Base-by-base conservation (phyloP, 2,113 vertebrate species). In the Lutjanus erythropterus region DNA sequence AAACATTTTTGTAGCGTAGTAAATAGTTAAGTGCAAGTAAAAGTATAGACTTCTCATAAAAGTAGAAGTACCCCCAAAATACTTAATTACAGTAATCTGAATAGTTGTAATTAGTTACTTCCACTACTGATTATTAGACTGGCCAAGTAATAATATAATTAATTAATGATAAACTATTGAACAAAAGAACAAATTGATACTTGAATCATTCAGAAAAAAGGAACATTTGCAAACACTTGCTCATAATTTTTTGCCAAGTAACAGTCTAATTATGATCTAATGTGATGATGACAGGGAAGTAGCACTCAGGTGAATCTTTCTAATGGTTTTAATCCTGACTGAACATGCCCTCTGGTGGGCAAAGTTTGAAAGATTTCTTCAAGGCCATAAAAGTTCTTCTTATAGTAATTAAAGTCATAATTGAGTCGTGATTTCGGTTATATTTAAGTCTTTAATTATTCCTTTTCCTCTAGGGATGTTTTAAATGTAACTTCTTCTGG, bases 271-370 rank as follows among this genome's bases (percentile, higher is more conserved):
- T 29, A 18, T 5, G 27, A 44, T 25, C 16, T 19, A 33, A 5
- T 9, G 35, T 67, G 1, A 49, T 27, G 52, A 55, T 27, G 59
- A 55, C 10, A 4, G 23, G 10, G 23, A 16, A 46, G 25, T 15
- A 6, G 2, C 25, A n/a, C 25, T 67, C 6, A 41, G 23, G 16
- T 60, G 4, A n/a, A 6, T 31, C 39, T 27, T 15, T 53, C 12
- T 35, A 21, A 55, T n/a, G 29, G 47, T 37, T 41, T 23, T 35
- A 46, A 39, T 25, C 16, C 12, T 81, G 71, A 37, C 19, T 4
- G 21, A 64, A 37, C 19, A 53, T 46, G 77, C 56, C 83, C 86
- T 71, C 84, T 88, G 41, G 73, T 86, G 86, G 84, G 1, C 44
- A 50, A 75, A 2, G 6, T 60, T 46, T 49, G 5, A 61, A 58